phyloP scores from a whole-genome alignment of 2,113 vertebrate genomes.

The Porphyrio hochstetteri region DNA sequence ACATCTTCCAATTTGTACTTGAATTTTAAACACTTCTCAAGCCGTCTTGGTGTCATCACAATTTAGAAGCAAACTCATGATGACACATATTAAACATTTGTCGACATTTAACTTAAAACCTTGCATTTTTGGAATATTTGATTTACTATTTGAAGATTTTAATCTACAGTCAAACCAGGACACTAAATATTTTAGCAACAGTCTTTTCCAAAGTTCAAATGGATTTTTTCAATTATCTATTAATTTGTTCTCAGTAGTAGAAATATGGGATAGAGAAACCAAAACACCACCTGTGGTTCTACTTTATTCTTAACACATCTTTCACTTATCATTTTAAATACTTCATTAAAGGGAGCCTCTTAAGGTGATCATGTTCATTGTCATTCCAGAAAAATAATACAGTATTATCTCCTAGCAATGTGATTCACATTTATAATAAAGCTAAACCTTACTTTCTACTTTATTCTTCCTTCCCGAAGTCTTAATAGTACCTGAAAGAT shows the following conservation, averaged over 20 bases:
- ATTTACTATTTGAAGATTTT: not conserved
- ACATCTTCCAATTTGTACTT: not conserved
- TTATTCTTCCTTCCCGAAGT: slow-evolving; percentile 21
- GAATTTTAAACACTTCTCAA: not conserved
- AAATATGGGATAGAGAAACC: slow-evolving; percentile 18
- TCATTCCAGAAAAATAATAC: slow-evolving; percentile 71
- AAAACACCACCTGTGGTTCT: slow-evolving; percentile 62
- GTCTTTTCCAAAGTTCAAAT: slow-evolving; percentile 13
- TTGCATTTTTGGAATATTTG: not conserved
- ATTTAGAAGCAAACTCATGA: not conserved
- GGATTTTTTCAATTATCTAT: not conserved
- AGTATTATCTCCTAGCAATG: slow-evolving; percentile 56
- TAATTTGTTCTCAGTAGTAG: slow-evolving; percentile 47
- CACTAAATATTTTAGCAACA: slow-evolving; percentile 58
- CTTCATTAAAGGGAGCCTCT: slow-evolving; percentile 47
- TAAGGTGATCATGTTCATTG: slow-evolving; percentile 60
- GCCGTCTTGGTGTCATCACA: not conserved
- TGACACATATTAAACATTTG: not conserved
- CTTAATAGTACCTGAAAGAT: slow-evolving; percentile 31
- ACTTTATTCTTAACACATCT: slow-evolving; percentile 57
- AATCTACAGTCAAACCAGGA: slow-evolving; percentile 29
- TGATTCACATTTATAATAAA: slow-evolving; percentile 64
- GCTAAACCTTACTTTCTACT: slow-evolving; percentile 15
- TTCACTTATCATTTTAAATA: slow-evolving; percentile 61
- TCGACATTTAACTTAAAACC: not conserved